Percentiles rank a stretch among this genome's conserved stretches.
These are phyloP conservation scores for Sceloporus undulatus DNA, from an alignment of 2,113 vertebrate species.

Conservation along the genomic window DNA sequence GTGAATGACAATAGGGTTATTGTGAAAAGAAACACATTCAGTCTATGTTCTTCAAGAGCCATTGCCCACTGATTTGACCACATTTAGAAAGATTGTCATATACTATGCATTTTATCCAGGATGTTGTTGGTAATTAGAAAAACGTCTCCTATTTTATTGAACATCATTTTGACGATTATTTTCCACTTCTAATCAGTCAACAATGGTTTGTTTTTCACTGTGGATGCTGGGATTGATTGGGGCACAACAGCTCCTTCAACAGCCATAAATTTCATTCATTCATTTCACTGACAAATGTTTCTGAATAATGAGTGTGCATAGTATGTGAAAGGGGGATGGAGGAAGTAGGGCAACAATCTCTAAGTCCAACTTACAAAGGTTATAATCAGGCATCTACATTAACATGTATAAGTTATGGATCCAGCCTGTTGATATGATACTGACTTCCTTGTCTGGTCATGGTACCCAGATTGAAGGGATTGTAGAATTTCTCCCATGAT, in stretches of 20 bases:
- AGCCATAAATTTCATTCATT: background rate
- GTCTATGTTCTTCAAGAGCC: background rate
- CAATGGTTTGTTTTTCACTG: background rate
- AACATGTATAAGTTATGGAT: background rate
- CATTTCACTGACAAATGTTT: background rate
- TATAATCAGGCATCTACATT: background rate
- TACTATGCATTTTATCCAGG: conserved; percentile 8
- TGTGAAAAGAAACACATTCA: conserved; percentile 33
- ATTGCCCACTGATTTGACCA: conserved; percentile 8
- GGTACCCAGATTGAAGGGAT: background rate
- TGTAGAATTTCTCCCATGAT: background rate
- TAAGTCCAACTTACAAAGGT: background rate
- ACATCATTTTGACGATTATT: background rate
- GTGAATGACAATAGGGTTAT: conserved; percentile 36
- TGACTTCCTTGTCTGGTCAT: background rate
- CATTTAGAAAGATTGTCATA: conserved; percentile 4
- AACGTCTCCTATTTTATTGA: background rate
- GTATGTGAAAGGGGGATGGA: background rate
- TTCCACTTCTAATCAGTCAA: background rate
- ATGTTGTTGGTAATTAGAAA: background rate
- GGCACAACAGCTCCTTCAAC: background rate
- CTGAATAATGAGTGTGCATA: background rate
- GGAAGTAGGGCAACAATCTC: background rate
- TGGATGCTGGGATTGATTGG: background rate
- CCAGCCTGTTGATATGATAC: background rate